Base-by-base conservation (phyloP, 2,113 vertebrate genomes). In the Scalopus aquaticus region DNA sequence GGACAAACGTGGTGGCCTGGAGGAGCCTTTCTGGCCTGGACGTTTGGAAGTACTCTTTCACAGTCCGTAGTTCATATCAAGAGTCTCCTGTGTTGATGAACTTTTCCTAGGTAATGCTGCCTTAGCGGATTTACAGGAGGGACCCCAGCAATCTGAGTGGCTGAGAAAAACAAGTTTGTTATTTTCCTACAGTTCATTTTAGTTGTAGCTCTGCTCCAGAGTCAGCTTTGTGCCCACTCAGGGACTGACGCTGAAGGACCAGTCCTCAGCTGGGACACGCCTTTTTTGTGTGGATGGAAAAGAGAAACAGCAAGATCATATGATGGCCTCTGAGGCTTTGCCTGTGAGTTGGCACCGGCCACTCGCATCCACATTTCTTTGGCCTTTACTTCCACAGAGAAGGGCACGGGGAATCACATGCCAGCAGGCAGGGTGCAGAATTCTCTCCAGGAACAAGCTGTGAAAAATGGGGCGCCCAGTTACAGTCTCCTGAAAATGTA, bases 321-420 rank as follows among this genome's bases (percentile, higher is more conserved):
- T 54, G 64, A 54, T 82, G 28, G 32, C n/a, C 62, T 69, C 3
- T 46, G 51, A 79, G 83, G 37, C 39, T 93, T 73, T 87, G 64
- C 3, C 49, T 88, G 9, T 0, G 5, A 76, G 46, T 86, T 74
- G 93, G 67, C 44, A 54, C 49, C 51, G 42, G 24, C 89, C 80
- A 83, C 54, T 80, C 76, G 37, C 46, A 95, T 90, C 93, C 65
- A 51, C 1, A 10, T 92, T 95, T 90, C 44, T 92, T 79, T 84
- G 56, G 39, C 76, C 44, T 44, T 11, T 76, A 11, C 42, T 90
- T 81, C 73, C 64, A 70, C 30, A 81, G 78, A 89, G 82, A 88
- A 92, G 42, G 73, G 20, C 49, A 35, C 19, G 32, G 32, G 37
- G 81, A 79, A 42, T 78, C n/a, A 88, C 28, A 44, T 44, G 81